Conservation (phyloP, 2,888 invertebrate species). For the Rugalucina vietnamica region DNA sequence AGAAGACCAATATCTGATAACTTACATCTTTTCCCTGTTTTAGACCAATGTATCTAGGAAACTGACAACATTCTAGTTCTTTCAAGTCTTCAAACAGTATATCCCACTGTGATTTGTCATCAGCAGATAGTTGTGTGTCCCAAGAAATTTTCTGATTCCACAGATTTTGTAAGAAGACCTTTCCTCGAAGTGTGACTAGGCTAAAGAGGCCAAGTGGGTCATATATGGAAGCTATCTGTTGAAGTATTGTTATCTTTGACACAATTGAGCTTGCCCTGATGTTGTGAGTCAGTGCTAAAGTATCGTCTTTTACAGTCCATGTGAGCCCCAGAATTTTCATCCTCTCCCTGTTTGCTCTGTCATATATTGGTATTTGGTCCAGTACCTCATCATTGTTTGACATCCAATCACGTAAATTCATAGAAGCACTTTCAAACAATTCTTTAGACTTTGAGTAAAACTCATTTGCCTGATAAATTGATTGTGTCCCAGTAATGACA, state of each 20-base stretch:
- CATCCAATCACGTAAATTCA: slow-evolving; percentile 33
- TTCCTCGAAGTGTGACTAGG: slow-evolving; percentile 8
- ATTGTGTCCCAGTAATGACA: background rate
- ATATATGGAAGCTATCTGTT: slow-evolving; percentile 23
- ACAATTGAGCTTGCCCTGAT: background rate
- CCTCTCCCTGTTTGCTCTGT: background rate
- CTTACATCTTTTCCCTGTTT: background rate
- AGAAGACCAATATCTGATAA: background rate
- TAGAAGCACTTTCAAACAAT: slow-evolving; percentile 3
- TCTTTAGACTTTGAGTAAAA: slow-evolving; percentile 15
- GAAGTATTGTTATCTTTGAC: slow-evolving; percentile 22
- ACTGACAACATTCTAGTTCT: background rate
- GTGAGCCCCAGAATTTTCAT: slow-evolving; percentile 21
- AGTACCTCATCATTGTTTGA: slow-evolving; percentile 26
- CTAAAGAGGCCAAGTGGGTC: slow-evolving; percentile 23
- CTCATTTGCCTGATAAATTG: background rate
- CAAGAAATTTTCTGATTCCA: slow-evolving; percentile 17
- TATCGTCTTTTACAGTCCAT: slow-evolving; percentile 18
- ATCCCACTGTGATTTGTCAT: background rate
- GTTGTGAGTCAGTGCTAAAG: background rate
- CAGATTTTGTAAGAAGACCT: slow-evolving; percentile 7
- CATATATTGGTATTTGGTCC: background rate
- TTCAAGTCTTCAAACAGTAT: background rate
- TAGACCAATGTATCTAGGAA: background rate
- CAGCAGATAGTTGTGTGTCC: background rate